Percentiles rank a stretch among this genome's conserved stretches.
Evolutionary conservation across 2,888 invertebrate genomes (phyloP).

Genomic region (Acleris cristana): DNA sequence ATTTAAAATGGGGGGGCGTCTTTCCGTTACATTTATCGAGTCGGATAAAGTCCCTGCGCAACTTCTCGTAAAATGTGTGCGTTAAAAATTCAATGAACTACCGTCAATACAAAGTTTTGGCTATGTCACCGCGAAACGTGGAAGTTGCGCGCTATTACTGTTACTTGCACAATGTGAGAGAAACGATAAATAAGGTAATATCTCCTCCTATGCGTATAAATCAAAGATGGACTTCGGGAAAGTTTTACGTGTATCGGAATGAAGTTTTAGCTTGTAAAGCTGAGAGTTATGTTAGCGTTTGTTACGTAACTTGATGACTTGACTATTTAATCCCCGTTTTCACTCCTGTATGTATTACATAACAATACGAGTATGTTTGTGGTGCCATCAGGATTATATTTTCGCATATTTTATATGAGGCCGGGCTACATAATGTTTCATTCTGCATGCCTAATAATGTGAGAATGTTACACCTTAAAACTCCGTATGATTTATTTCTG

Average conservation of each 20-base stretch:
- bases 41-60: no score
- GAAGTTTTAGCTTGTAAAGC: slow-evolving; percentile 6
- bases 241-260: slow-evolving; percentile 33
- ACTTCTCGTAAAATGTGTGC: neutral
- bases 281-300: neutral
- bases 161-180: slow-evolving; percentile 33
- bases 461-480: no score
- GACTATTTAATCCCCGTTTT: neutral
- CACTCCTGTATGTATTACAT: no score
- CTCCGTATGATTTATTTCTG: no score
- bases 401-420: no score
- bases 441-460: no score
- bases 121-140: slow-evolving; percentile 17
- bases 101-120: slow-evolving; percentile 3
- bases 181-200: slow-evolving; percentile 34
- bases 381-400: no score
- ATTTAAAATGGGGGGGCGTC: slow-evolving; percentile 64
- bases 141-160: slow-evolving; percentile 30
- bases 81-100: slow-evolving; percentile 21
- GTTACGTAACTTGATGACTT: neutral
- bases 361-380: no score
- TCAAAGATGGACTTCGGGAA: slow-evolving; percentile 43
- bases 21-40: slow-evolving; percentile 16
- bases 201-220: slow-evolving; percentile 42
- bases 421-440: no score